Evolutionary conservation across 2,797 vertebrate genomes (phyloP), one percentile per base, ranked within the genome.

Genomic region (Tachyglossus aculeatus): DNA sequence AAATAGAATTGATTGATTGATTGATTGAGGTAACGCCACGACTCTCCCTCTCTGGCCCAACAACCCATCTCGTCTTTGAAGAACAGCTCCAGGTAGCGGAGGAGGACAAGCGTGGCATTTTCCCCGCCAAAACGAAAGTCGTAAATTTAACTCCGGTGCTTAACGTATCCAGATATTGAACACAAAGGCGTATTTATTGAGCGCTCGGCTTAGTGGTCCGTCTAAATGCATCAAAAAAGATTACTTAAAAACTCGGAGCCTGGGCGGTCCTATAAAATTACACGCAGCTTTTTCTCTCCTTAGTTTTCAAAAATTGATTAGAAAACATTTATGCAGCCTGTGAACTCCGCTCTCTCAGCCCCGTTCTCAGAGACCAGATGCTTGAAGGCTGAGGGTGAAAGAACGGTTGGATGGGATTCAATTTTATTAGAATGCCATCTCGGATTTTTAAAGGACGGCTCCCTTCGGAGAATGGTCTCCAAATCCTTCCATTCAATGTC

Each of bases 91-190:
- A 89, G 85, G 88, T 88, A 90, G 86, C 88, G 74, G 86, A 88
- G 45, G 82, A 89, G 87, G 91, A 84, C 87, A 89, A 91, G 90
- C 41, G 62, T 92, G 89, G 85, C 88, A 90, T 92, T 93, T 91
- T 87, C 88, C 89, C 88, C 91, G 90, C 92, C 91, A 92, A 91
- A 91, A 89, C 83, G 86, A 89, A 89, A 89, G 88, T 89, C 89
- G 83, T 92, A 91, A 92, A 90, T 90, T 89, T 85, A 88, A 93
- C 83, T 84, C 73, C 89, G 92, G 91, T 87, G 87, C 86, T 90
- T 92, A 91, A 91, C 92, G 87, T 91, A 91, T 88, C 90, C 85
- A 90, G 87, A 91, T 91, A 92, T 86, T 90, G 90, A 93, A 92
- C 88, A 90, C 75, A 83, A 88, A 82, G 88, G 91, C 88, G 91